phyloP scores from a whole-genome alignment of 2,888 invertebrate species.

The Eustalomyia histrio region DNA sequence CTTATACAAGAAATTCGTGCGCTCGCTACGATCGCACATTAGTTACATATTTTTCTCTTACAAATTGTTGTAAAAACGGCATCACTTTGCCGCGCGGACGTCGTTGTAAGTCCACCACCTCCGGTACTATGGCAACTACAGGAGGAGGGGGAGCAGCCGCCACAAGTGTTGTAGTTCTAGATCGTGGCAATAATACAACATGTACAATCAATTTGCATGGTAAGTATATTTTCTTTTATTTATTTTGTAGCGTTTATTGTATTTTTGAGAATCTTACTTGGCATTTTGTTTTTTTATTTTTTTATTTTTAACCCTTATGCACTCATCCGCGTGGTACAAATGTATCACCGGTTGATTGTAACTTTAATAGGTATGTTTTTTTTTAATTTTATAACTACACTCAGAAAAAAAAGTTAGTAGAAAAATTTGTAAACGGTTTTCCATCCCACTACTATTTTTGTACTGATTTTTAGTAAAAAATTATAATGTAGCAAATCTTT shows the following conservation, averaged over 20 bases:
- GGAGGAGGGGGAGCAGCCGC: conserved; percentile 81
- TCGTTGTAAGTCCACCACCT: conserved; percentile 65
- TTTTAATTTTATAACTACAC: too few species aligned
- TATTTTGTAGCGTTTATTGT: neutral
- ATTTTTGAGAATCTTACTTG: neutral
- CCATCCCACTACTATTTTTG: too few species aligned
- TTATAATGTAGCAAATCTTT: too few species aligned
- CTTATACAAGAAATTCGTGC: conserved; percentile 45
- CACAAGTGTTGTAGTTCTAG: conserved; percentile 94
- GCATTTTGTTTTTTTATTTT: neutral
- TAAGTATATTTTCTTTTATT: conserved; percentile 81
- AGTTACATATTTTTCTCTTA: conserved; percentile 38
- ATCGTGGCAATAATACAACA: conserved; percentile 97
- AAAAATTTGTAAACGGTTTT: too few species aligned
- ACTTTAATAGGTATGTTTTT: too few species aligned
- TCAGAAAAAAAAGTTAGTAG: too few species aligned
- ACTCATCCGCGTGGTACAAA: too few species aligned
- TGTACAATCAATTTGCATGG: conserved; percentile 98
- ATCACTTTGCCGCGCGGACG: conserved; percentile 65
- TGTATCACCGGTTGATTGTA: too few species aligned
- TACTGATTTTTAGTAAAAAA: too few species aligned
- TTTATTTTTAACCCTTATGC: too few species aligned
- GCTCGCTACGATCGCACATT: conserved; percentile 45
- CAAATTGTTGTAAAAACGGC: conserved; percentile 55
- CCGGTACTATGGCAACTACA: conserved; percentile 61